These are phyloP conservation scores for Leucoraja ocellata DNA, from an alignment of 2,797 vertebrate species.

Conservation along the genomic window DNA sequence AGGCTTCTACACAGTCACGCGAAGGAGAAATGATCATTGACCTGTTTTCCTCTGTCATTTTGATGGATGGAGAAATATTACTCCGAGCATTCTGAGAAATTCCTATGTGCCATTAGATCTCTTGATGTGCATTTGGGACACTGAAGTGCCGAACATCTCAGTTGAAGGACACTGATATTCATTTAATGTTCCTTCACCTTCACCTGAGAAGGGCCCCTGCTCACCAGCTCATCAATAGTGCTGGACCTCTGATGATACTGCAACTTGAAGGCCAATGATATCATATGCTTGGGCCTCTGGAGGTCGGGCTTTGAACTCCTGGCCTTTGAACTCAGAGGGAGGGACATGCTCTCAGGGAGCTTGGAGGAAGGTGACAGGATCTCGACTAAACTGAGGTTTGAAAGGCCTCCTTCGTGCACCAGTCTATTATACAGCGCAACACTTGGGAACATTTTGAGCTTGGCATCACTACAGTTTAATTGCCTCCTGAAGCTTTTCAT, in stretches of 20 bases:
- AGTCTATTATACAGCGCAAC: not conserved
- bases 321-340: not conserved
- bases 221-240: not conserved
- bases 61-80: not conserved
- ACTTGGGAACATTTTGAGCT: not conserved
- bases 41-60: not conserved
- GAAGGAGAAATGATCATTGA: not conserved
- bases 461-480: not conserved
- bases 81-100: not conserved
- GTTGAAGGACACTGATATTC: not conserved
- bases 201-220: not conserved
- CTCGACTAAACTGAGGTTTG: not conserved
- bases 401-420: not conserved
- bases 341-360: too few relatives aligned
- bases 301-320: not conserved
- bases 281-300: not conserved
- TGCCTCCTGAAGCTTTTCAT: not conserved
- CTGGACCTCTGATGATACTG: not conserved
- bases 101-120: not conserved
- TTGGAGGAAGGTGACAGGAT: not conserved
- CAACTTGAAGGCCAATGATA: not conserved
- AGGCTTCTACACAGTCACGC: too few relatives aligned
- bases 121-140: not conserved
- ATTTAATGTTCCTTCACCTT: not conserved
- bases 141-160: not conserved